Evolutionary conservation across 2,888 invertebrate genomes (phyloP), one percentile per base, ranked within the genome.

Genomic region (Ormyrus pomaceus): DNA sequence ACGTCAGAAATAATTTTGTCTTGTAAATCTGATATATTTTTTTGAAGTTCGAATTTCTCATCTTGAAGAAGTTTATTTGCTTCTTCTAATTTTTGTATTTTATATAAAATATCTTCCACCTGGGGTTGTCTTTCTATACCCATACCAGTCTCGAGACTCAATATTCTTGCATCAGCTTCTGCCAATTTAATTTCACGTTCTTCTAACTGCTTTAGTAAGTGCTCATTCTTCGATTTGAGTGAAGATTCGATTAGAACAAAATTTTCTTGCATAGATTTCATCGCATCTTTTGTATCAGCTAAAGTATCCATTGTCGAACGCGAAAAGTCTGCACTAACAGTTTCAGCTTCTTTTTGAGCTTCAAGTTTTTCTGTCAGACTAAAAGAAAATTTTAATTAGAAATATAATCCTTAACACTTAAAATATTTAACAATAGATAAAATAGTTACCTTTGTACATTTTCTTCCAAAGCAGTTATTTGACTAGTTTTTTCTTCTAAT

Each of bases 181-280:
- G 91, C 89, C 59, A 93, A 87, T 87, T 92, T 92, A 74, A 90
- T 91, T 89, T 93, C 92, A 45, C 93, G 90, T 83, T 93, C 92
- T 80, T 92, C 91, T 73, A 94, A 89, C 83, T 94, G 92, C 58
- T 91, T 88, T 46, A 93, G 86, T 62, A 95, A 89, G 84, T 91
- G 92, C 55, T 92, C 91, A 84, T 93, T 94, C 88, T 95, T 95
- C 34, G 93, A 92, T 87, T 94, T 95, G 92, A 95, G 94, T 81
- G 94, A 93, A 68, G 92, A 91, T 91, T 96, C 96, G 88, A 94
- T 93, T 10, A 92, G 91, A 61, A 95, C 91, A 88, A 96, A 95
- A 89, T 95, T 95, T 86, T 95, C 94, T 90, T 96, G 96, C 95
- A 96, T 95, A 86, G 94, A 93, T 84, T 93, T 93, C 95, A 96